Evolutionary conservation across 2,888 invertebrate genomes (phyloP).

Genomic region (Drosophila prostipennis): DNA sequence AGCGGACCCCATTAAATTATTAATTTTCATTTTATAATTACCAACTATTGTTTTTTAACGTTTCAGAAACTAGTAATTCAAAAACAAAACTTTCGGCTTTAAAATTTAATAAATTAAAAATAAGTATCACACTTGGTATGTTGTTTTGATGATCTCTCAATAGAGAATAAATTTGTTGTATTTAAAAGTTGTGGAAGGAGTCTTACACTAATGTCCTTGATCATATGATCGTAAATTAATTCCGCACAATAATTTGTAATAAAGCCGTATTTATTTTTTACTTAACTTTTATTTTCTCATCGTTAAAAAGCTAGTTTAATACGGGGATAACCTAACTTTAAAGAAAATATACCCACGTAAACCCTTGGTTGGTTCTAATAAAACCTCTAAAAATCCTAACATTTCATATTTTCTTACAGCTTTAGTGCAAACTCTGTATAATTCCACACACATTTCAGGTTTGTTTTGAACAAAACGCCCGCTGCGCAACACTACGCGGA

Average conservation of each 20-base stretch:
- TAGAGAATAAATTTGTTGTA: background rate
- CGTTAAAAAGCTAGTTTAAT: no score
- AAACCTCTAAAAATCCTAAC: no score
- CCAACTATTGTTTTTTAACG: background rate
- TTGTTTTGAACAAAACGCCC: conserved; percentile 55
- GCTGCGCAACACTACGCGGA: conserved; percentile 52
- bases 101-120: background rate
- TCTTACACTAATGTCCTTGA: conserved; percentile 1
- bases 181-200: background rate
- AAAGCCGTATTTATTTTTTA: no score
- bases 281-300: no score
- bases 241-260: background rate
- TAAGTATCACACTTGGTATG: background rate
- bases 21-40: background rate
- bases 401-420: accelerated
- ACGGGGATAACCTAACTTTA: no score
- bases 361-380: no score
- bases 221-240: conserved; percentile 1
- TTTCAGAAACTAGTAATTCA: background rate
- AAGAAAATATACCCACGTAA: no score
- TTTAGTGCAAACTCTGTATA: background rate
- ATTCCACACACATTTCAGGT: conserved; percentile 20
- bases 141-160: background rate
- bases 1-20: background rate
- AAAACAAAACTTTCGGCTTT: background rate